These are phyloP conservation scores for Drosophila pandora DNA, from an alignment of 1,140 invertebrate genomes.

Conservation along the genomic window DNA sequence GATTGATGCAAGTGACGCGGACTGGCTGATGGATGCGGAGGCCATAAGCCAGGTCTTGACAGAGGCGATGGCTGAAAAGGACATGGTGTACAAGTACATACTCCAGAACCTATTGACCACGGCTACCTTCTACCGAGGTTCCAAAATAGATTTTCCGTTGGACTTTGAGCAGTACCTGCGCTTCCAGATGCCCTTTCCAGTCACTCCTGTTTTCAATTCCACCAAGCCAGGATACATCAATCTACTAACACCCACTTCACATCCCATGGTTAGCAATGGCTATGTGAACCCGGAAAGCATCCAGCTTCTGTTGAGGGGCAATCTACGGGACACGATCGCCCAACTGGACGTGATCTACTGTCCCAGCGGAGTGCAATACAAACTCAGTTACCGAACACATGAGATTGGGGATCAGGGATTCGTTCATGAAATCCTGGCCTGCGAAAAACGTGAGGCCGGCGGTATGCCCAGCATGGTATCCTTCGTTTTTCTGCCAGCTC, in stretches of 20 bases:
- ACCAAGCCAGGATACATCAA: constrained; percentile 55
- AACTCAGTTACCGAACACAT: constrained; percentile 50
- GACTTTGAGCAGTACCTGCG: constrained; percentile 60
- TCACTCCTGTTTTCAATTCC: constrained; percentile 55
- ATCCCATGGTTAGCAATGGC: constrained; percentile 50
- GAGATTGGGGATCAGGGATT: constrained; percentile 63
- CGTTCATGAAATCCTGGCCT: constrained; percentile 53
- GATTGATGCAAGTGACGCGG: constrained; percentile 40
- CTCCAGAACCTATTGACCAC: constrained; percentile 44
- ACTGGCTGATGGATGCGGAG: constrained; percentile 51
- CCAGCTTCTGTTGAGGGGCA: constrained; percentile 49
- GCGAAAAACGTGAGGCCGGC: constrained; percentile 38
- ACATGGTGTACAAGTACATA: constrained; percentile 50
- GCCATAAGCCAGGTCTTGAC: constrained; percentile 35
- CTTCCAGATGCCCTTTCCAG: constrained; percentile 50
- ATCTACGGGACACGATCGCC: constrained; percentile 43
- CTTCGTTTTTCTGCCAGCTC: constrained; percentile 53
- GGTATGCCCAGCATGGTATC: constrained; percentile 55
- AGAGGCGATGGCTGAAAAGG: constrained; percentile 55
- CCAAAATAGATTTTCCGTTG: constrained; percentile 54
- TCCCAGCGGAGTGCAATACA: constrained; percentile 42
- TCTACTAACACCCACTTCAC: constrained; percentile 30
- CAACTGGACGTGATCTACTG: constrained; percentile 26
- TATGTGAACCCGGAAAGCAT: constrained; percentile 54
- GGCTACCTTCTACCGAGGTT: constrained; percentile 56